Evolutionary conservation across 2,888 invertebrate species (phyloP), one percentile per base, ranked within the genome.

Genomic region (Epinotia ramella): DNA sequence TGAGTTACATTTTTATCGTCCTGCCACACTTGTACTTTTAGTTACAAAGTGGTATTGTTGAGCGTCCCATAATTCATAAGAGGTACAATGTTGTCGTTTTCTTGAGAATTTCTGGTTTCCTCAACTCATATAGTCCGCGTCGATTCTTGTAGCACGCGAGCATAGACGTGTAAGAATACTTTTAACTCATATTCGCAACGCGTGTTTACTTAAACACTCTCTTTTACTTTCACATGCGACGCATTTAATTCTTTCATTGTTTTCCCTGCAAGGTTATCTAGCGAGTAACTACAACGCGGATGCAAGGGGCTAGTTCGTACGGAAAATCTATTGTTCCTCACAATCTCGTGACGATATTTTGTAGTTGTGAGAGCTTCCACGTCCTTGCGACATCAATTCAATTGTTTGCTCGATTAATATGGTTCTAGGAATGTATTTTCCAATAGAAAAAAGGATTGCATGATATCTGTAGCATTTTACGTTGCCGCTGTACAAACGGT

Each of bases 341-440:
- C 67, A 69, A 70, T 75, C 60, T 56, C 69, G 59, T 69, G 60
- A 44, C 66, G 40, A 28, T 66, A 71, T 75, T 40, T 75, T 65
- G 40, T 60, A 71, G 66, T 60, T 60, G 44, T 71, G 65, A 60
- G 75, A 75, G 56, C 59, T 74, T 74, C 63, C 63, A 70, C 65
- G 65, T 75, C 75, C 75, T 75, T 75, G 70, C 53, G 44, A 65
- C 24, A 66, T 49, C 71, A 66, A 75, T 75, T 75, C 75, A 66
- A 75, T 75, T 75, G 75, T 75, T 71, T 69, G 46, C 40, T 53
- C 65, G 46, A 75, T 71, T 62, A 75, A 66, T 75, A 66, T 71
- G 59, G 40, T 75, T 75, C 70, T 66, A 65, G 69, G 74, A 74
- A 74, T 60, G 44, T 44, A 46, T 64, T 56, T 69, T 64, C 28